Evolutionary conservation across 2,113 vertebrate genomes (phyloP), one percentile per base, ranked within the genome.

Genomic region (Phalacrocorax aristotelis): DNA sequence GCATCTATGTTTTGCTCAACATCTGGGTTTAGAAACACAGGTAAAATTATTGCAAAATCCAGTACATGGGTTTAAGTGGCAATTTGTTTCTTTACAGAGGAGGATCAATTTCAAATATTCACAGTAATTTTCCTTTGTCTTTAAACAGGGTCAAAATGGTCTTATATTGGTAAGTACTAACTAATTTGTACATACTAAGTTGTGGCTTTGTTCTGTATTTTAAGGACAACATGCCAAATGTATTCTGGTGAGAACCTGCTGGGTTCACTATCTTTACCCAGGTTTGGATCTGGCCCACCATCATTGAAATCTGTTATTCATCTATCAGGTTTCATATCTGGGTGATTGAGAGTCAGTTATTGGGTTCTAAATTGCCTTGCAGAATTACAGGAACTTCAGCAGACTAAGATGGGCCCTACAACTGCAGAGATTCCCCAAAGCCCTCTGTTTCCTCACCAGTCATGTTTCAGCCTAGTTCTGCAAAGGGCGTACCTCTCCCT

Each of bases 91-190:
- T 97, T 82, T 82, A 57, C 40, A 72, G 38, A 72, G 14, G 48
- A 46, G 79, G 11, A 40, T 71, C 14, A 40, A 3, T 22, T 82
- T 65, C 62, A 90, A 38, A 44, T 79, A 85, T 32, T 76, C 55
- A 92, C 19, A 52, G 9, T 58, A 72, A 62, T 78, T 93, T 96
- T 89, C 27, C 46, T 86, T 93, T 91, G 95, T 84, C 97, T 97
- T 98, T 94, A 98, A 98, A 95, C 97, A 99, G 99, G 98, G 71
- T 98, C 97, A 64, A 98, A 98, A 96, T 99, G 99, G 99, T 98
- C 98, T 36, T 99, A 99, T 21, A 91, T 90, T 82, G 99, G 99
- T 99, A 98, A 99, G 99, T 99, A 79, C 42, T 54, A 48, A 90
- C 68, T 93, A 27, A 15, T 91, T 68, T 49, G n/a, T 60, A 44